These are phyloP conservation scores for Hemicentrotus pulcherrimus DNA, from an alignment of 35 echinoderm and acorn worm species.

Conservation along the genomic window DNA sequence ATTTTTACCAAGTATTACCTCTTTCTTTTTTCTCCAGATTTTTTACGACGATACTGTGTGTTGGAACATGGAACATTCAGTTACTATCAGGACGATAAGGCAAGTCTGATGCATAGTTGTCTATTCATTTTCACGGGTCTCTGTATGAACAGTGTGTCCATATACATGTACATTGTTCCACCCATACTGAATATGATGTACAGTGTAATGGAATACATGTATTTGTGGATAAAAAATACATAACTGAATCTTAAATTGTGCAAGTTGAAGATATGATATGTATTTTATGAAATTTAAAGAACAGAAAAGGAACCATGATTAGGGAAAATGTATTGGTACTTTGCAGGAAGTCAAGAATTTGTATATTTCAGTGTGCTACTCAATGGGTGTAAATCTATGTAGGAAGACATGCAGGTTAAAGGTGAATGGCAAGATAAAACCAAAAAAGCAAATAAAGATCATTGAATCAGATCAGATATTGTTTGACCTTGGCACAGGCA, in stretches of 20 bases:
- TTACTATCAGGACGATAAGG: conserved; percentile 78
- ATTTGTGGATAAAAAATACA: no score
- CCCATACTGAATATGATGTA: no score
- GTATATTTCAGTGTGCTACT: no score
- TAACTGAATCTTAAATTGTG: no score
- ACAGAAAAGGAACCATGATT: no score
- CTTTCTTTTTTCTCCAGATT: conserved; percentile 65
- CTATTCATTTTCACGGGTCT: neutral
- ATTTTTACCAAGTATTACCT: neutral
- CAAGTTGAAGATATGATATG: no score
- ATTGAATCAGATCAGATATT: neutral
- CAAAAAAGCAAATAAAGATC: neutral
- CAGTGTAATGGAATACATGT: no score
- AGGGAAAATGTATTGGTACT: no score
- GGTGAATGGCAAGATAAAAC: neutral
- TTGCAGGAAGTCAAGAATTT: no score
- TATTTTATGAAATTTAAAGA: no score
- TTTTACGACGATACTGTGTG: conserved; percentile 74
- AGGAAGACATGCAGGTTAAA: neutral
- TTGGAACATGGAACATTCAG: conserved; percentile 83
- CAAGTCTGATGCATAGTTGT: neutral
- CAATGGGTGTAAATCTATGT: neutral
- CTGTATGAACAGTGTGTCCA: no score
- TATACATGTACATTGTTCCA: no score
- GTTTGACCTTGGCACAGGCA: neutral